Evolutionary conservation across 2,797 vertebrate genomes (phyloP).

Genomic region (Sebastes diploproa): DNA sequence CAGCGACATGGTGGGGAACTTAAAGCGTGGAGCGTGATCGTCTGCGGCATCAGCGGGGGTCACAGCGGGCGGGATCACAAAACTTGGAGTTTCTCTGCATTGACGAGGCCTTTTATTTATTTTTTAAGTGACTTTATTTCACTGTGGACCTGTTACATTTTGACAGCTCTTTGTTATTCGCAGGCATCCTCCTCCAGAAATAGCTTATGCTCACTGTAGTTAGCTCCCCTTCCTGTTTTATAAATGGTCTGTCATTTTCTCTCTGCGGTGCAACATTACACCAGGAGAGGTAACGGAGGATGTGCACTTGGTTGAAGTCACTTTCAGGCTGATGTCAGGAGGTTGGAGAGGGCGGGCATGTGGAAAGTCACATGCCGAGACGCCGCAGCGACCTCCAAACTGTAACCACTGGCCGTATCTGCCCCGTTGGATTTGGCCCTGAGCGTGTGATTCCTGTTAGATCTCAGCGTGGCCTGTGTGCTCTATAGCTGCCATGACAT

Average conservation of each 20-base stretch:
- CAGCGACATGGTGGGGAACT: slow-evolving; percentile 49
- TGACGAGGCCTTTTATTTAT: slow-evolving; percentile 38
- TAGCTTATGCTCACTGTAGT: slow-evolving; percentile 68
- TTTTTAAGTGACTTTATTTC: slow-evolving; percentile 35
- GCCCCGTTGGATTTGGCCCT: slow-evolving; percentile 32
- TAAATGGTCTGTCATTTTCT: slow-evolving; percentile 71
- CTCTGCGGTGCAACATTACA: slow-evolving; percentile 58
- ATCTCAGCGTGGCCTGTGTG: slow-evolving; percentile 32
- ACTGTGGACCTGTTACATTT: slow-evolving; percentile 44
- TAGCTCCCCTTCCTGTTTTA: slow-evolving; percentile 72
- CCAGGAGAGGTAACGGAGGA: slow-evolving; percentile 45
- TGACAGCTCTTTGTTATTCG: slow-evolving; percentile 65
- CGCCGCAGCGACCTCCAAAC: slow-evolving; percentile 26
- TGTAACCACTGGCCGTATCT: slow-evolving; percentile 25
- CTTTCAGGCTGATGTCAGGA: slow-evolving; percentile 49
- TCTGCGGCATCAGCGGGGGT: slow-evolving; percentile 54
- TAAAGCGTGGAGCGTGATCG: slow-evolving; percentile 33
- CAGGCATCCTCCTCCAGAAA: slow-evolving; percentile 73
- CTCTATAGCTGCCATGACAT: slow-evolving; percentile 57
- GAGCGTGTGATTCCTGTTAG: slow-evolving; percentile 47
- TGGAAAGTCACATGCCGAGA: slow-evolving; percentile 37
- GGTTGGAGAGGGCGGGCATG: slow-evolving; percentile 31
- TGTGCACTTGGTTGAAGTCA: slow-evolving; percentile 53
- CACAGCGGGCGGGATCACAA: slow-evolving; percentile 36
- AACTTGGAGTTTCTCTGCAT: slow-evolving; percentile 30